A percentile compares a stretch with the other conserved stretches of the same genome.
These are phyloP conservation scores for Sesia apiformis DNA, from an alignment of 2,888 invertebrate genomes.

Conservation along the genomic window DNA sequence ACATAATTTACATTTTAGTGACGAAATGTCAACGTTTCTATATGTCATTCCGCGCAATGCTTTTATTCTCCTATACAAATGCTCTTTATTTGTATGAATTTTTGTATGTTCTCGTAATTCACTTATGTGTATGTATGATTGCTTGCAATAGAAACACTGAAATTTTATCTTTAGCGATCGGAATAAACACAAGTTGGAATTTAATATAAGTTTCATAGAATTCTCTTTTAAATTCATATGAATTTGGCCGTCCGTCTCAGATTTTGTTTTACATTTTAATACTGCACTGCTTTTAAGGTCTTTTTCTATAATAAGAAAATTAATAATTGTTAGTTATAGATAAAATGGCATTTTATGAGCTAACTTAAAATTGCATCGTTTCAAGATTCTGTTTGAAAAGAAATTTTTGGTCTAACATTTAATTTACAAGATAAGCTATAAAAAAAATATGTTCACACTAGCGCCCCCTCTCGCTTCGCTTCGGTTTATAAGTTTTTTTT, in stretches of 20 bases:
- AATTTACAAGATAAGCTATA: too few species aligned
- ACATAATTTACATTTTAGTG: constrained; percentile 33
- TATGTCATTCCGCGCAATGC: constrained; percentile 23
- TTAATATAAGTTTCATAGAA: constrained; percentile 31
- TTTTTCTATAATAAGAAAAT: too few species aligned
- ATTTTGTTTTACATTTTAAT: neutral
- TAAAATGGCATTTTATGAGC: too few species aligned
- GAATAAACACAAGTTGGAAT: constrained; percentile 43
- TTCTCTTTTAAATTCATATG: constrained; percentile 21
- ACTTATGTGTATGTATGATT: constrained; percentile 22
- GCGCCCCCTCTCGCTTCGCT: too few species aligned
- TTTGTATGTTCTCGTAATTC: constrained; percentile 24
- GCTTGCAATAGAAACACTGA: constrained; percentile 32
- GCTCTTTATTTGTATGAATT: constrained; percentile 19
- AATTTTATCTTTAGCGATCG: constrained; percentile 32
- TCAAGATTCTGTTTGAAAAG: too few species aligned
- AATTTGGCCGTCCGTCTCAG: constrained; percentile 1
- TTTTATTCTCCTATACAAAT: constrained; percentile 18
- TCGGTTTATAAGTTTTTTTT: too few species aligned
- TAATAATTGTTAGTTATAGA: too few species aligned
- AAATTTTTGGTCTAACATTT: too few species aligned
- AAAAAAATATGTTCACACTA: too few species aligned
- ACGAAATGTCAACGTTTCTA: constrained; percentile 36
- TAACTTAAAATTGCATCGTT: too few species aligned
- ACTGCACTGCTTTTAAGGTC: too few species aligned